Evolutionary conservation across 2,888 invertebrate genomes (phyloP).

Genomic region (Ctenicera cuprea): DNA sequence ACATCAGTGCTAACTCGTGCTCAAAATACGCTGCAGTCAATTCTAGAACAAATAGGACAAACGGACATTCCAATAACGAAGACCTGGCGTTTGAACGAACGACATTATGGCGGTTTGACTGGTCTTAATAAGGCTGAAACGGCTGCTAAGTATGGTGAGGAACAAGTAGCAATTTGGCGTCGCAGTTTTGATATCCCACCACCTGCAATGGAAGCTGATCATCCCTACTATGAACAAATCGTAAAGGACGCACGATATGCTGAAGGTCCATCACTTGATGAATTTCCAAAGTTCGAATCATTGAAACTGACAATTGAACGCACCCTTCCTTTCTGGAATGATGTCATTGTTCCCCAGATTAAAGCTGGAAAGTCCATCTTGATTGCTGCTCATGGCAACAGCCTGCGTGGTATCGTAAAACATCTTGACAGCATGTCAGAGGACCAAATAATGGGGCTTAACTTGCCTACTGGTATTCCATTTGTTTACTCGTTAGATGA

Average conservation of each 20-base stretch:
- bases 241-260: conserved; percentile 85
- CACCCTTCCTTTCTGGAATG: conserved; percentile 92
- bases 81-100: conserved; percentile 80
- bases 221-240: conserved; percentile 86
- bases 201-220: conserved; percentile 87
- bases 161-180: conserved; percentile 90
- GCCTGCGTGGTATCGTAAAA: conserved; percentile 91
- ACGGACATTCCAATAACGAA: conserved; percentile 74
- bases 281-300: conserved; percentile 91
- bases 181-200: conserved; percentile 91
- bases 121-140: conserved; percentile 82
- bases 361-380: conserved; percentile 88
- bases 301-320: conserved; percentile 89
- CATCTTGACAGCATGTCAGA: conserved; percentile 87
- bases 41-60: conserved; percentile 77
- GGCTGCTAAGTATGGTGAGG: conserved; percentile 80
- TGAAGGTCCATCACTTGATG: conserved; percentile 81
- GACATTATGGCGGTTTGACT: conserved; percentile 81
- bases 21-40: conserved; percentile 75
- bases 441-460: conserved; percentile 83
- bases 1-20: conserved; percentile 80
- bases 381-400: conserved; percentile 93
- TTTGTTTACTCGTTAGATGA: conserved; percentile 86
- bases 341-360: conserved; percentile 89
- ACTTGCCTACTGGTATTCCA: conserved; percentile 88